These are phyloP conservation scores for Rhaphigaster nebulosa DNA, from an alignment of 2,888 invertebrate genomes.

Conservation along the genomic window DNA sequence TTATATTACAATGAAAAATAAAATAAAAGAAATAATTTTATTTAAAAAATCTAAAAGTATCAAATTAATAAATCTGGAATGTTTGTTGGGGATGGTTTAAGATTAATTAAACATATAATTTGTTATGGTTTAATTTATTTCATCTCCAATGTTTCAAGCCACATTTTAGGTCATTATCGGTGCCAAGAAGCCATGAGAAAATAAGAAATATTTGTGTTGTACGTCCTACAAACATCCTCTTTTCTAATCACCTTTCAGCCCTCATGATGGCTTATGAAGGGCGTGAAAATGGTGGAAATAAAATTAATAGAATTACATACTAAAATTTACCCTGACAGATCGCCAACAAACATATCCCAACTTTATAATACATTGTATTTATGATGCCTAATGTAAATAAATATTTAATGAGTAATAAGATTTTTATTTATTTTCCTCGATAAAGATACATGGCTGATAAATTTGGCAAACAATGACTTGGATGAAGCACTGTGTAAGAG, in stretches of 20 bases:
- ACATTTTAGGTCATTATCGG: not conserved
- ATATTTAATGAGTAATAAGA: too few relatives aligned
- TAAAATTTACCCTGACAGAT: too few relatives aligned
- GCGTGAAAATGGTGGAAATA: not conserved
- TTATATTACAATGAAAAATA: not conserved
- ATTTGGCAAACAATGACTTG: too few relatives aligned
- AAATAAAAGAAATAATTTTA: not conserved
- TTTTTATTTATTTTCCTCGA: too few relatives aligned
- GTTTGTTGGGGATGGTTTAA: not conserved
- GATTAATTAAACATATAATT: not conserved
- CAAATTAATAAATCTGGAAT: not conserved
- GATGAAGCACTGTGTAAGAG: too few relatives aligned
- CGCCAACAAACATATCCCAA: too few relatives aligned
- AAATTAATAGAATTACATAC: too few relatives aligned
- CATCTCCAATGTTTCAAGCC: not conserved
- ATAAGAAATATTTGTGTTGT: too few relatives aligned
- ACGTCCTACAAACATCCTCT: too few relatives aligned
- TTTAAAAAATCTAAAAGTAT: not conserved
- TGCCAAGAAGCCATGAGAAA: not conserved
- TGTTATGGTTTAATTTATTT: not conserved
- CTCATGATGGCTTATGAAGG: not conserved
- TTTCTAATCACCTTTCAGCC: not conserved
- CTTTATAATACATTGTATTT: too few relatives aligned
- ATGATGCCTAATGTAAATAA: too few relatives aligned
- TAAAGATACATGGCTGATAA: too few relatives aligned